These are phyloP conservation scores for Beroe ovata DNA, from an alignment of 37 sponge, comb jelly and placozoan genomes.

Conservation along the genomic window DNA sequence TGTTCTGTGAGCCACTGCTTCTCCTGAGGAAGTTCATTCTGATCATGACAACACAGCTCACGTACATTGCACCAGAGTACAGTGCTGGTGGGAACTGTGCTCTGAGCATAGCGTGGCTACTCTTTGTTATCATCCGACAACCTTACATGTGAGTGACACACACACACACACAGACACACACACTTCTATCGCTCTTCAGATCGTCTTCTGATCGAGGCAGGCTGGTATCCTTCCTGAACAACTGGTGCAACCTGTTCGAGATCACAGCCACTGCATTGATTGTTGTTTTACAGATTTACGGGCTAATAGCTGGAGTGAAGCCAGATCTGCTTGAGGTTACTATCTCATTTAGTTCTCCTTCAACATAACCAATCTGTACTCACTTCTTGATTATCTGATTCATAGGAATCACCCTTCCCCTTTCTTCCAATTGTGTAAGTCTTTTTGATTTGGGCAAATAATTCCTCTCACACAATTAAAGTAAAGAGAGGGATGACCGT, in stretches of 20 bases:
- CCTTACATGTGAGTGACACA: conserved; percentile 64
- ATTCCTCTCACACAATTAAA: too few species aligned
- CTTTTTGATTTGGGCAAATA: too few species aligned
- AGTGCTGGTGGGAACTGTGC: conserved; percentile 12
- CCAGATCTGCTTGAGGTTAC: neutral
- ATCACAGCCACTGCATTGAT: conserved; percentile 17
- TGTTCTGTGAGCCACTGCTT: conserved; percentile 49
- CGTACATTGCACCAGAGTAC: neutral
- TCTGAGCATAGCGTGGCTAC: neutral
- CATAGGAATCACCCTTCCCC: too few species aligned
- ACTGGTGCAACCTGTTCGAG: conserved; percentile 60
- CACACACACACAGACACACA: too few species aligned
- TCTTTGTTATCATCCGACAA: conserved; percentile 35
- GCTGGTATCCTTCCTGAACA: neutral
- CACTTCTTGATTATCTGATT: too few species aligned
- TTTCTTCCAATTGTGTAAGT: too few species aligned
- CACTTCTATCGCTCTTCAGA: too few species aligned
- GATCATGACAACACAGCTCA: conserved; percentile 55
- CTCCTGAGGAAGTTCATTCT: conserved; percentile 52
- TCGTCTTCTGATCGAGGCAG: neutral
- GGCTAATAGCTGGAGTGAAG: neutral
- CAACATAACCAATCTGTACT: too few species aligned
- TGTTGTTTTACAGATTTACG: neutral
- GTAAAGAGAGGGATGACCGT: too few species aligned
- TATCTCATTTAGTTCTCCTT: too few species aligned